Conservation (phyloP, 2,888 invertebrate species). For the Eudasyphora cyanicolor region DNA sequence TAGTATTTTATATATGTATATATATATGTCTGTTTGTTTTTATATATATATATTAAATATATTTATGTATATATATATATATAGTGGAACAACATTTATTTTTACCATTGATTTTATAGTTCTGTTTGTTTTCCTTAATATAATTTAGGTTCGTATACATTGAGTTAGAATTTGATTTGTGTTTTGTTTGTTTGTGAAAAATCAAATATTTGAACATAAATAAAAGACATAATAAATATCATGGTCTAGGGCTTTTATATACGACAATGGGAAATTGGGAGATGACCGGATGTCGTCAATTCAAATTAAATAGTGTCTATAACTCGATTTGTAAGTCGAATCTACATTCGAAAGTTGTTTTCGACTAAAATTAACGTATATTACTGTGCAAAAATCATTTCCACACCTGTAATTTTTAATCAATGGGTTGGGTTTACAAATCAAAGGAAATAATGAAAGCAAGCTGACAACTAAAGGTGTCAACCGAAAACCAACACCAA, state of each 20-base stretch:
- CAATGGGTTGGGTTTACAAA: too few relatives aligned
- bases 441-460: too few relatives aligned
- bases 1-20: conserved; percentile 15
- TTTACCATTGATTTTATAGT: conserved; percentile 37
- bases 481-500: too few relatives aligned
- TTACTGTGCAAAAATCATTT: too few relatives aligned
- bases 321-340: too few relatives aligned
- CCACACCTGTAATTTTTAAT: too few relatives aligned
- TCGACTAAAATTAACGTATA: too few relatives aligned
- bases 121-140: conserved; percentile 31
- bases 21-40: conserved; percentile 13
- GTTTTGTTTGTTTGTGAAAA: conserved; percentile 14
- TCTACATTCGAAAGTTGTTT: too few relatives aligned
- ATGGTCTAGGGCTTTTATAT: not conserved
- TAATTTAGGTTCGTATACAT: conserved; percentile 58
- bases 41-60: conserved; percentile 29
- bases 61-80: conserved; percentile 27
- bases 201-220: not conserved
- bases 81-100: conserved; percentile 58
- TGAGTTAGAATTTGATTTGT: conserved; percentile 41
- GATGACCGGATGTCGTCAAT: too few relatives aligned
- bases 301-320: too few relatives aligned
- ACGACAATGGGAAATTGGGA: too few relatives aligned
- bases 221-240: conserved; percentile 25
- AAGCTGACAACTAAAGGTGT: too few relatives aligned